phyloP scores from a whole-genome alignment of 2,888 invertebrate genomes.

The Exocentrus adspersus region DNA sequence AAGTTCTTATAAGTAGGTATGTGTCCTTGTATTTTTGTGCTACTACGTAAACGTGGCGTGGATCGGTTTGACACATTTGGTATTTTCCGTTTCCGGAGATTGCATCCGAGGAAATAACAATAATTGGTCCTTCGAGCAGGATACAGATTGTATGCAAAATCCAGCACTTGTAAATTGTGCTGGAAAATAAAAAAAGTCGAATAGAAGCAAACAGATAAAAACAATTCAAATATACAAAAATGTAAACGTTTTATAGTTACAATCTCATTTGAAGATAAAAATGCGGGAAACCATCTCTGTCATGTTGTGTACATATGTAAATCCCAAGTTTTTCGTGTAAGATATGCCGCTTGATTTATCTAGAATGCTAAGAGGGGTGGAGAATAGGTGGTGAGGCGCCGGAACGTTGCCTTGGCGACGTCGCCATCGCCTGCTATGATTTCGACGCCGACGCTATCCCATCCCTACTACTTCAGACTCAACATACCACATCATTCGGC shows the following conservation, averaged over 20 bases:
- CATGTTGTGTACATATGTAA: conserved; percentile 57
- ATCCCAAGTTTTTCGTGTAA: conserved; percentile 55
- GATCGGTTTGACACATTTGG: background rate
- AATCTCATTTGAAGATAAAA: conserved; percentile 38
- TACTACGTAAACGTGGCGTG: too few relatives aligned
- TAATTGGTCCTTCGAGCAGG: conserved; percentile 28
- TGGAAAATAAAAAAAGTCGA: conserved; percentile 11
- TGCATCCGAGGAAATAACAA: background rate
- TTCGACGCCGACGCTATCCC: conserved; percentile 40
- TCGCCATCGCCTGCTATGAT: conserved; percentile 55
- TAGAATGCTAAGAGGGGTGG: conserved; percentile 46
- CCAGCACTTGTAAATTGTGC: conserved; percentile 2
- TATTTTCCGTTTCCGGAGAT: background rate
- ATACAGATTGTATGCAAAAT: conserved; percentile 12
- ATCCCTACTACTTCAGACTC: conserved; percentile 38
- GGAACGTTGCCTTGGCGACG: conserved; percentile 57
- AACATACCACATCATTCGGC: conserved; percentile 46
- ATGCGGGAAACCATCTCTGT: conserved; percentile 47
- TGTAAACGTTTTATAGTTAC: conserved; percentile 24
- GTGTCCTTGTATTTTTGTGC: too few relatives aligned
- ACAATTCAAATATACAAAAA: conserved; percentile 26
- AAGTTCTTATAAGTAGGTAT: too few relatives aligned
- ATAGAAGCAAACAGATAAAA: conserved; percentile 25
- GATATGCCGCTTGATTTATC: conserved; percentile 57
- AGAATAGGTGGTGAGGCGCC: conserved; percentile 55